Evolutionary conservation across 2,113 vertebrate species (phyloP), one percentile per base, ranked within the genome.

Genomic region (Rhinolophus ferrumequinum): DNA sequence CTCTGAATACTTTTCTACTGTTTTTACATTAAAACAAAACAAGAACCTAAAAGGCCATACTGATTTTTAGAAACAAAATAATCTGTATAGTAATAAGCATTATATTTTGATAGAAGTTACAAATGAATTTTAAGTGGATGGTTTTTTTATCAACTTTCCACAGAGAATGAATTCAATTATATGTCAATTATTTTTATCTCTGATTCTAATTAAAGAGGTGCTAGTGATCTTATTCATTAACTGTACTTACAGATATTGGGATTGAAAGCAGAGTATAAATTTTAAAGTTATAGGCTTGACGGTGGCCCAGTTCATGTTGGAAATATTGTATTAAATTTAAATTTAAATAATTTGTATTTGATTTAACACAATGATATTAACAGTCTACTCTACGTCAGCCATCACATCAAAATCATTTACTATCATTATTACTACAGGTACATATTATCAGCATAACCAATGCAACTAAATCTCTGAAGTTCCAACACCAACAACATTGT

Each of bases 311-410:
- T 41, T 85, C 19, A 50, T 44, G 7, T 41, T 94, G 73, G 8
- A 86, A 92, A 96, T 50, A 30, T 11, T 80, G 10, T 9, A 91
- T 75, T 92, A 67, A 82, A 75, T 76, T 79, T 85, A 70, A 90
- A 82, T 95, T n/a, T 38, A 69, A 90, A 64, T 90, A 47, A 6
- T 44, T 72, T 75, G 15, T 35, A 28, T 64, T 69, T 81, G 7
- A 54, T 84, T 72, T 12, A 26, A 38, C 6, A 47, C 35, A 85
- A 24, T 11, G 79, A 64, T 73, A 85, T 44, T 35, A 38, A 72
- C 21, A 88, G 60, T 73, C 9, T 84, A 60, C 19, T 72, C 33
- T 50, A 13, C 62, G 2, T 21, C 47, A 72, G 8, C 12, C 22
- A 82, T 64, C 5, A 10, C 50, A 76, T 75, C 15, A 81, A 50